Evolutionary conservation across 2,113 vertebrate species (phyloP), one percentile per base, ranked within the genome.

Genomic region (Dipodomys spectabilis): DNA sequence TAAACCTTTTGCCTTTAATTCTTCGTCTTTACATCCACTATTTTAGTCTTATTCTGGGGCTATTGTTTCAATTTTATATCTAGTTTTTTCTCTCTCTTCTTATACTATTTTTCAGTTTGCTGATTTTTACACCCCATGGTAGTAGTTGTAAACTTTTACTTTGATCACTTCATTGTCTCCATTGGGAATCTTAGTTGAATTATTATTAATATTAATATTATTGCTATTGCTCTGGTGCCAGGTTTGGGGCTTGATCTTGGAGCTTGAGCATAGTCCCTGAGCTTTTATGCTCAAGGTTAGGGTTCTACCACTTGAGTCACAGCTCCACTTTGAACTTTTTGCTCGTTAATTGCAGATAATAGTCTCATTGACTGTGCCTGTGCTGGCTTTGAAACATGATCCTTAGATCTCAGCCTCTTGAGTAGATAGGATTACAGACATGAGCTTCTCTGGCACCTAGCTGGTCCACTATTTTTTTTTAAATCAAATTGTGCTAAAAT

Each of bases 61-160:
- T 65, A 12, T 57, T 94, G 25, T 53, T 35, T 62, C 27, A 28
- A 39, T 89, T 92, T 79, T 71, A 5, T 35, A 44, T 15, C 5
- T 49, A 30, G 1, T 20, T 64, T 78, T 64, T 32, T 39, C 64
- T 20, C 39, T 45, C 12, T 90, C 45, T 83, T 64, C 32, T 87
- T 82, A 75, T 20, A 80, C 2, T 53, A 30, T 79, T 82, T 23
- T 94, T 91, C 20, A 67, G 13, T 35, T 94, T 5, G 83, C 35
- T 91, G 23, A 68, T 89, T 89, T 68, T 77, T 77, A 30, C 39
- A 39, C 12, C 44, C 15, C 45, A 88, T n/a, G 25, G 16, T 45
- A 72, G 71, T 72, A 62, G 7, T 95, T 84, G 25, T 87, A 74
- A 68, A 88, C 73, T 74, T 39, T 95, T 94, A 62, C 64, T 44